Base-by-base conservation (phyloP, 35 echinoderm and acorn worm genomes). In the Apostichopus japonicus region DNA sequence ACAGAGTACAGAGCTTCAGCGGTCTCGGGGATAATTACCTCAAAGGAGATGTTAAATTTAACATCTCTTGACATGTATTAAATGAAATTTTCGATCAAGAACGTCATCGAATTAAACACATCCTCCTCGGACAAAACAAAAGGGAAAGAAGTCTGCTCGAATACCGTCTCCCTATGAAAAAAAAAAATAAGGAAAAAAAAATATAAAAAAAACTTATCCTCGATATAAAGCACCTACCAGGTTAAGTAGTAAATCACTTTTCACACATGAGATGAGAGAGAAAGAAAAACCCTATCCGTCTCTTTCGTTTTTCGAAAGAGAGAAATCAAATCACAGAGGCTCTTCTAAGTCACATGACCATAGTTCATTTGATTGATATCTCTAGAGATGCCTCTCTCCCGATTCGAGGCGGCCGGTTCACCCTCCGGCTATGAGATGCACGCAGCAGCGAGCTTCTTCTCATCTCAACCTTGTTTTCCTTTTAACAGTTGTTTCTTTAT, bases 301-400 rank as follows among this genome's bases (percentile, higher is more conserved):
- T 67, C 63, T 67, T 1, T 19, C 0, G 63, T 19, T 67, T 10
- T 67, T 67, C 63, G 11, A 15, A 11, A 4, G 33, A 4, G 63
- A 67, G 63, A 67, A 11, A 67, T 67, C 63, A 11, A 67, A 67
- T 67, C 63, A 67, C 63, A 19, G 11, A 15, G 11, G 11, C 19
- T 83, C 79, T 17, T 21, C 8, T 83, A 24, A 6, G 33, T 83
- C 54, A 54, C 24, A 10, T 44, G 27, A 83, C 33, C 79, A 83
- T 19, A 83, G 79, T 83, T 83, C 51, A 54, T 55, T 83, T 54
- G 54, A 79, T 83, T 83, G 79, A 83, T 83, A 83, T 54, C 79
- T 83, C 79, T 10, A 54, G 79, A 83, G 79, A 83, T 33, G 55
- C 25, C 24, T 83, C 77, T 78, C 11, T 83, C 54, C 10, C 2